Evolutionary conservation across 2,888 invertebrate species (phyloP).

Genomic region (Xylocampa areola): DNA sequence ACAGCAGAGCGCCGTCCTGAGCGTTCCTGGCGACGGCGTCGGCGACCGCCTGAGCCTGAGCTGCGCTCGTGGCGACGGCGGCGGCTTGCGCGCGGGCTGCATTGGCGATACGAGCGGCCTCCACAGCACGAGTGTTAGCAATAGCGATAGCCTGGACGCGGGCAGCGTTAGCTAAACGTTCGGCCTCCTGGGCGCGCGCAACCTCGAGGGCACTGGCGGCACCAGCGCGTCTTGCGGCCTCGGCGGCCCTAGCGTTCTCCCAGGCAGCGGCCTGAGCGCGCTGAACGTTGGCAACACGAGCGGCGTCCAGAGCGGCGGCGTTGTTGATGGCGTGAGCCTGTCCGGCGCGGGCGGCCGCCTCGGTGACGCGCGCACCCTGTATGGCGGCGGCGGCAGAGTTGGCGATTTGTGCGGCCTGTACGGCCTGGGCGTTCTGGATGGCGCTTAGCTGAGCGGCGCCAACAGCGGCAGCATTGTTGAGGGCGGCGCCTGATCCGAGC

Average conservation of each 20-base stretch:
- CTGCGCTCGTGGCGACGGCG: slow-evolving; percentile 54
- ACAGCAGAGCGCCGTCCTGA: slow-evolving; percentile 75
- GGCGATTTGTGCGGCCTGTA: slow-evolving; percentile 81
- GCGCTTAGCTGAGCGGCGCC: slow-evolving; percentile 85
- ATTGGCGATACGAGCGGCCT: slow-evolving; percentile 81
- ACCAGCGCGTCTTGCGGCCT: slow-evolving; percentile 77
- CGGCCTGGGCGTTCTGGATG: slow-evolving; percentile 85
- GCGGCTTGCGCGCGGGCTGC: slow-evolving; percentile 63
- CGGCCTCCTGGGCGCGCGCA: slow-evolving; percentile 55
- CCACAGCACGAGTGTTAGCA: slow-evolving; percentile 82
- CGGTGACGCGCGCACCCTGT: slow-evolving; percentile 82
- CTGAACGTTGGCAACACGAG: slow-evolving; percentile 82
- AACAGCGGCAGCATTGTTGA: slow-evolving; percentile 82
- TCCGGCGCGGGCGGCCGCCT: slow-evolving; percentile 82
- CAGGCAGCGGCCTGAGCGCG: slow-evolving; percentile 85
- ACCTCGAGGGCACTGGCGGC: slow-evolving; percentile 64
- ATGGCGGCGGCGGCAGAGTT: slow-evolving; percentile 85
- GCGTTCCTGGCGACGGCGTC: slow-evolving; percentile 69
- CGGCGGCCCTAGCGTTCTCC: slow-evolving; percentile 82
- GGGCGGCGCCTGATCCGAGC: slow-evolving; percentile 73
- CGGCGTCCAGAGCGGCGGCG: slow-evolving; percentile 82
- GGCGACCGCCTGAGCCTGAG: slow-evolving; percentile 66
- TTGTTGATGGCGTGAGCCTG: slow-evolving; percentile 83
- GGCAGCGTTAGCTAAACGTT: slow-evolving; percentile 80
- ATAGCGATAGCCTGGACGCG: slow-evolving; percentile 83